A percentile compares a stretch with the other conserved stretches of the same genome.
These are phyloP conservation scores for Tokudaia muenninki DNA, from an alignment of 2,797 vertebrate species.

Conservation along the genomic window DNA sequence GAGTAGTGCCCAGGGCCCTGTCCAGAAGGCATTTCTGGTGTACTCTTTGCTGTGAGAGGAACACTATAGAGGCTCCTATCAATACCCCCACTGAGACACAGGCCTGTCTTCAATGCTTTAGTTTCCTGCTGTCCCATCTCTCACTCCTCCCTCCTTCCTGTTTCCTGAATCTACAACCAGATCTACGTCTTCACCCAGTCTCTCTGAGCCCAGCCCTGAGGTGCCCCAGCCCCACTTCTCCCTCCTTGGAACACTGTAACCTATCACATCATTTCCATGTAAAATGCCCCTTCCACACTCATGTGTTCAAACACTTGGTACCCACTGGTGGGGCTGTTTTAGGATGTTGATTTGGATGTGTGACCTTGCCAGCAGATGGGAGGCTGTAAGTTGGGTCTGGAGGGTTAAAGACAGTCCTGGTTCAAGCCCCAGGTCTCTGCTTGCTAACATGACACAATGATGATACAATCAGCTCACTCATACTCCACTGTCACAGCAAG, in stretches of 20 bases:
- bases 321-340: background rate
- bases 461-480: too few relatives aligned
- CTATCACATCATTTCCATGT: background rate
- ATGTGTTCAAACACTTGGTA: background rate
- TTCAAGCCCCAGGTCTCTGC: background rate
- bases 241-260: background rate
- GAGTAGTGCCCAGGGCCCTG: background rate
- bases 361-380: background rate
- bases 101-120: fast-evolving
- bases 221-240: background rate
- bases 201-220: background rate
- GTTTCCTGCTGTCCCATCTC: background rate
- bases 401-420: background rate
- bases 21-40: background rate
- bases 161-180: background rate
- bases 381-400: background rate
- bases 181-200: background rate
- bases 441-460: fast-evolving
- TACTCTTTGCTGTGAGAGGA: too few relatives aligned
- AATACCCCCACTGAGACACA: background rate
- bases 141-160: background rate
- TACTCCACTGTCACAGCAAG: background rate
- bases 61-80: fast-evolving
- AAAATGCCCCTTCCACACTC: background rate
- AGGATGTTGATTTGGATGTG: background rate